Evolutionary conservation across 1,140 invertebrate genomes (phyloP).

Genomic region (Neocloeon triangulifer): DNA sequence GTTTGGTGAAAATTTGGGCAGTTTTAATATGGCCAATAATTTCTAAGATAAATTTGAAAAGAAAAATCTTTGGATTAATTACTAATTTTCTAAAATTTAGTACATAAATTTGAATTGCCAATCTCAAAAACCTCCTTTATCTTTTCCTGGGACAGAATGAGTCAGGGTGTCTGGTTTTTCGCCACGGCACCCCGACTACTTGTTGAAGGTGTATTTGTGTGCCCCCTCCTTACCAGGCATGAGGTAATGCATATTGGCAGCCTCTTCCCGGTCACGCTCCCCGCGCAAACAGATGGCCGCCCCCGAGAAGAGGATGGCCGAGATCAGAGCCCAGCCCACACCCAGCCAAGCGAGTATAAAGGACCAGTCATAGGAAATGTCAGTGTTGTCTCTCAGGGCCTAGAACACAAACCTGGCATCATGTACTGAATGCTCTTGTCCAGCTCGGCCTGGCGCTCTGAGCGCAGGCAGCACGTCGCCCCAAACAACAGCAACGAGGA

Average conservation of each 20-base stretch:
- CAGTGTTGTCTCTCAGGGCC: slow-evolving; percentile 66
- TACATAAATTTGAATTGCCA: background rate
- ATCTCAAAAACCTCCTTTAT: background rate
- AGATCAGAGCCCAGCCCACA: slow-evolving; percentile 64
- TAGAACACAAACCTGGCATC: slow-evolving; percentile 55
- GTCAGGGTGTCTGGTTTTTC: background rate
- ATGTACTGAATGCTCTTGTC: slow-evolving; percentile 66
- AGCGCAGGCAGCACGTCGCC: slow-evolving; percentile 49
- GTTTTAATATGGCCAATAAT: no score
- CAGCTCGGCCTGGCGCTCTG: slow-evolving; percentile 39
- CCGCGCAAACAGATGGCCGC: slow-evolving; percentile 78
- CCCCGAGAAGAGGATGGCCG: slow-evolving; percentile 75
- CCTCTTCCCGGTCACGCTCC: slow-evolving; percentile 78
- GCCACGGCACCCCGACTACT: background rate
- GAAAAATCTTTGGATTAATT: background rate
- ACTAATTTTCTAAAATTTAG: background rate
- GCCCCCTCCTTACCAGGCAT: slow-evolving; percentile 64
- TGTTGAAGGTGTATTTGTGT: slow-evolving; percentile 15
- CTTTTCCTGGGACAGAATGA: slow-evolving; percentile 1
- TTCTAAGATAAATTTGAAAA: no score
- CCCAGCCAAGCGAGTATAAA: slow-evolving; percentile 90
- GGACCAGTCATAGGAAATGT: slow-evolving; percentile 82
- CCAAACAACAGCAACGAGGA: slow-evolving; percentile 57
- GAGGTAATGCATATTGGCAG: slow-evolving; percentile 91
- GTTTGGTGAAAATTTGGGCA: no score